Evolutionary conservation across 2,797 vertebrate genomes (phyloP).

Genomic region (Sebastes matsubarae): DNA sequence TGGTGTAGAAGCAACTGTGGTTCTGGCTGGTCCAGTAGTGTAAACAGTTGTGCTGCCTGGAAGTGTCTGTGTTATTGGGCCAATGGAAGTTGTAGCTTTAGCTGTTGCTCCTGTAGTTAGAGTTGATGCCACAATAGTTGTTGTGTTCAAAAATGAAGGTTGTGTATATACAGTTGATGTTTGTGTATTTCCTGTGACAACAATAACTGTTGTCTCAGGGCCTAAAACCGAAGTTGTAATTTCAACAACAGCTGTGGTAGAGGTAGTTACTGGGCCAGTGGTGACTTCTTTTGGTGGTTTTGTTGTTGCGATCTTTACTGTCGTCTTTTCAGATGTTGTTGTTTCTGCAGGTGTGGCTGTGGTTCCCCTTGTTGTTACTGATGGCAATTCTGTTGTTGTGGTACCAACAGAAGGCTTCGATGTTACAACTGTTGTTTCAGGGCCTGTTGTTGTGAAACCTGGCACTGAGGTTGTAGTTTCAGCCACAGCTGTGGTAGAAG

Average conservation of each 20-base stretch:
- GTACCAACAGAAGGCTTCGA: neutral
- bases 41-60: constrained; percentile 6
- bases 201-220: neutral
- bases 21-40: neutral
- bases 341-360: neutral
- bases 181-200: neutral
- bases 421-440: neutral
- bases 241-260: neutral
- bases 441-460: neutral
- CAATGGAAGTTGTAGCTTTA: neutral
- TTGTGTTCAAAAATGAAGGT: neutral
- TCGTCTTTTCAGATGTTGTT: neutral
- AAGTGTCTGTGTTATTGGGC: constrained; percentile 54
- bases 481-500: neutral
- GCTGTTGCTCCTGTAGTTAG: neutral
- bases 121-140: neutral
- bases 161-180: neutral
- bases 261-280: neutral
- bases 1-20: neutral
- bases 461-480: neutral
- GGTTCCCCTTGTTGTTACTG: neutral
- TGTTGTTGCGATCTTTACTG: neutral
- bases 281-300: neutral
- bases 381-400: neutral
- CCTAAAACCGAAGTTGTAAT: neutral